Evolutionary conservation across 2,888 invertebrate genomes (phyloP), one percentile per base, ranked within the genome.

Genomic region (Neria commutata): DNA sequence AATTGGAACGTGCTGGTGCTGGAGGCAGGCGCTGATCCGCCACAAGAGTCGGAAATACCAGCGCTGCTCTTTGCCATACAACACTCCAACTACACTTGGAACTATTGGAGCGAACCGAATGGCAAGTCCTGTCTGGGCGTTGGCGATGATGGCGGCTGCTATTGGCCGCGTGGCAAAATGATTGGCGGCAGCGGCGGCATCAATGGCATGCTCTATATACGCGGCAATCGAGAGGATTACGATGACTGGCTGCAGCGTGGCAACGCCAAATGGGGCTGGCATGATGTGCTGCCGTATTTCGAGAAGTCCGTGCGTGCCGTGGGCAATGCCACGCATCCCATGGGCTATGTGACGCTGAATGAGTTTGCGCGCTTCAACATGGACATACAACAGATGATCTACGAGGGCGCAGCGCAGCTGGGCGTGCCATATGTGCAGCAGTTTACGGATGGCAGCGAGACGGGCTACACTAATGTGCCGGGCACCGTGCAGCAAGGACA

Each of bases 1-100:
- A 81, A 85, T 34, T 91, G 91, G 91, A 89, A 86, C 61, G 87
- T 91, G 1, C 83, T 93, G 37, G 83, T 93, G 11, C 76, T 93
- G 56, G 93, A 93, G 82, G 91, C 90, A 52, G 92, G 92, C 49
- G 88, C 87, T 1, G 87, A 89, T 75, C 74, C 74, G 80, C 86
- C 50, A 83, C 86, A 68, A 17, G 75, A 75, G 55, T 66, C 69
- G 2, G 72, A 74, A 64, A 60, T 73, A 4, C 74, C 75, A 1
- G 29, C 16, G 3, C 21, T 69, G 5, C 66, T 64, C n/a, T 60
- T 62, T 3, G 10, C 42, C 1, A 3, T 72, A 2, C 70, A 67
- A 42, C 67, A 71, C 37, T 56, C 68, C 1, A 17, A 63, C 0
- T 56, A 52, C 50, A 66, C 61, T 45, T 73, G 68, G 68, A 52